These are phyloP conservation scores for Desmophyllum pertusum DNA, from an alignment of 92 coral and sea anemone genomes.

Conservation along the genomic window DNA sequence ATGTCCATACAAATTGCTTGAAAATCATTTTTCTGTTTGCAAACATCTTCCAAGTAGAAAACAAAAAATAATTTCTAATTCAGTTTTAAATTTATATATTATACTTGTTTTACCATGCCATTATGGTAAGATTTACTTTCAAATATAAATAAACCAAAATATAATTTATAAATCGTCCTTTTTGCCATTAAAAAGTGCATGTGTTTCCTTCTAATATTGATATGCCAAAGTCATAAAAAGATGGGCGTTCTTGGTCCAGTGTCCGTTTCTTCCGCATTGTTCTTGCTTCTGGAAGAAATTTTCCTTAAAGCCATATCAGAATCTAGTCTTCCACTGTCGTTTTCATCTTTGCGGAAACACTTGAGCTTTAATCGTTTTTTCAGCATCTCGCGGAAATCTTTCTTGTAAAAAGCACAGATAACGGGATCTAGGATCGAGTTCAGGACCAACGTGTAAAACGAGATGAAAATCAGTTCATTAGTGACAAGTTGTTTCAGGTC, in stretches of 20 bases:
- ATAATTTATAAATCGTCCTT: too few relatives aligned
- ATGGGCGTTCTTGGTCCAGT: neutral
- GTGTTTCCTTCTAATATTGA: neutral
- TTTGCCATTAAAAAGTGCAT: neutral
- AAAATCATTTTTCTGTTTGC: neutral
- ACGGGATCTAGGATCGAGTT: constrained; percentile 81
- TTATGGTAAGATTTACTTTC: neutral
- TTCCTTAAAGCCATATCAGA: constrained; percentile 33
- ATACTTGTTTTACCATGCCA: neutral
- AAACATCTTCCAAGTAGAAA: neutral
- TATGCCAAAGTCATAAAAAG: neutral
- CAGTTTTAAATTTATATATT: neutral
- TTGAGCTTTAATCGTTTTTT: constrained; percentile 24
- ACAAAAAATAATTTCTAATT: neutral
- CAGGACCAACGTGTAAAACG: constrained; percentile 73
- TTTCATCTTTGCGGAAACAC: constrained; percentile 3
- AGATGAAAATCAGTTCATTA: constrained; percentile 59
- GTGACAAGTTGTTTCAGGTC: constrained; percentile 53
- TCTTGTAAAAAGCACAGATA: constrained; percentile 78
- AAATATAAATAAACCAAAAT: neutral
- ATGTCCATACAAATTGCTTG: neutral
- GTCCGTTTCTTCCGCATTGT: constrained; percentile 1
- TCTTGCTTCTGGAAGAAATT: constrained; percentile 10
- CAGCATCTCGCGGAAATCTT: constrained; percentile 68
- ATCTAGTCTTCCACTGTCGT: neutral